Percentiles rank a stretch among this genome's conserved stretches.
phyloP scores from a whole-genome alignment of 2,113 vertebrate species.

The Gasterosteus aculeatus region DNA sequence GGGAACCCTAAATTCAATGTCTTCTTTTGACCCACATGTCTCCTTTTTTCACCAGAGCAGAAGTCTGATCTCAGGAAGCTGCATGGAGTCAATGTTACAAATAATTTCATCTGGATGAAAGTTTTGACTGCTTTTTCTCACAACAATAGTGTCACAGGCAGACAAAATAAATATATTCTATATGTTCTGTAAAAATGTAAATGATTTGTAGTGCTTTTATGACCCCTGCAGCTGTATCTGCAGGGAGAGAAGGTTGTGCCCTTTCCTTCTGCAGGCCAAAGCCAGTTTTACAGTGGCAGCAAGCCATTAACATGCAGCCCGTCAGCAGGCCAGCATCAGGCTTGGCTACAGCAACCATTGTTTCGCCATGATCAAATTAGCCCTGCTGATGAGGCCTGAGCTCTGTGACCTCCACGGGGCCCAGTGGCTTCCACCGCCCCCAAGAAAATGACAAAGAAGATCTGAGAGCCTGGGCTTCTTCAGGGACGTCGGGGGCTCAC shows the following conservation, averaged over 20 bases:
- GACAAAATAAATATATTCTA: background rate
- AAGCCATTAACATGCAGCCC: constrained; percentile 69
- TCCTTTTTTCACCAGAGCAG: no score
- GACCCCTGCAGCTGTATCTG: constrained; percentile 10
- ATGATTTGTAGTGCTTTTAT: background rate
- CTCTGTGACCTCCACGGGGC: constrained; percentile 87
- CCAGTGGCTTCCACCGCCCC: constrained; percentile 74
- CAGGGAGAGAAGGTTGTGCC: constrained; percentile 4
- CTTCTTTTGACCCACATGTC: no score
- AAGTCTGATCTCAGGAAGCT: no score
- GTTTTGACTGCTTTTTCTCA: background rate
- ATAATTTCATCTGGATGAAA: background rate
- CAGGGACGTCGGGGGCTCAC: constrained; percentile 51
- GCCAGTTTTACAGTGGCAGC: constrained; percentile 17
- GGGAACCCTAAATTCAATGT: no score
- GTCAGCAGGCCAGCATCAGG: constrained; percentile 42
- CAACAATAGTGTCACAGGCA: background rate
- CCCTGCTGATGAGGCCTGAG: constrained; percentile 90
- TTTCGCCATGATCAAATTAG: constrained; percentile 98
- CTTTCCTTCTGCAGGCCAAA: constrained; percentile 25
- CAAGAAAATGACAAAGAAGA: constrained; percentile 74
- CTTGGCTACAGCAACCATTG: constrained; percentile 81
- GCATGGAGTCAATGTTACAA: background rate
- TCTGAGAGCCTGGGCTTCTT: constrained; percentile 58
- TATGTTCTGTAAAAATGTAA: background rate